Evolutionary conservation across 2,113 vertebrate species (phyloP).

Genomic region (Dunckerocampus dactyliophorus): DNA sequence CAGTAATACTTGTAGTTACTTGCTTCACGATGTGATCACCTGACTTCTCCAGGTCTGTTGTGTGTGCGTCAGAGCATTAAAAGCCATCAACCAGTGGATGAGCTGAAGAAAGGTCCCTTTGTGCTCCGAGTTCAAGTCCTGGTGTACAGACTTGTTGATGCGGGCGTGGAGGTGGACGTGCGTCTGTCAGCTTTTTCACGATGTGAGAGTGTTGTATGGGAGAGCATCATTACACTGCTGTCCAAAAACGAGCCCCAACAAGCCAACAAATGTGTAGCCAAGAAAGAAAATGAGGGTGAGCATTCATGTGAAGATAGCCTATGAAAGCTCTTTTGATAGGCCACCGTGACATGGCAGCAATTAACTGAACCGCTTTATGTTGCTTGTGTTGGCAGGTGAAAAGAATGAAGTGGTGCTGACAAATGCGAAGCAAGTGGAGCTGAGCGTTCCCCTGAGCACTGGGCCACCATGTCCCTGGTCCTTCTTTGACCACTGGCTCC

Average conservation of each 20-base stretch:
- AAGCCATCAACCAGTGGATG: conserved; percentile 61
- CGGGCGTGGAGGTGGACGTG: conserved; percentile 67
- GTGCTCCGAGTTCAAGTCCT: conserved; percentile 47
- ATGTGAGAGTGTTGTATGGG: conserved; percentile 46
- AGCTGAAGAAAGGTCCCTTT: conserved; percentile 68
- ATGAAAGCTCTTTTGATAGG: no score
- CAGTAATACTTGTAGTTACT: no score
- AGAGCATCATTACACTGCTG: conserved; percentile 61
- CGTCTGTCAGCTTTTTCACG: conserved; percentile 43
- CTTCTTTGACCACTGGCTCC: conserved; percentile 30
- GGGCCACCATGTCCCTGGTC: conserved; percentile 29
- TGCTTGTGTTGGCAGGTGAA: conserved; percentile 15
- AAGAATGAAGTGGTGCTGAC: conserved; percentile 9
- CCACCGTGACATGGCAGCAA: no score
- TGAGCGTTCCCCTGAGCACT: conserved; percentile 32
- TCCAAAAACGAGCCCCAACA: conserved; percentile 36
- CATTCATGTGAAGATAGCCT: no score
- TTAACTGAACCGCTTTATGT: background rate
- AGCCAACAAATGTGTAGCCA: background rate
- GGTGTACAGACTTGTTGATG: conserved; percentile 39
- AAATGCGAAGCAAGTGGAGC: conserved; percentile 37
- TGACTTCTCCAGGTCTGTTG: conserved; percentile 45
- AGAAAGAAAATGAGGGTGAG: conserved; percentile 9
- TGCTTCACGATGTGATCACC: no score
- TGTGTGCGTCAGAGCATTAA: conserved; percentile 53